These are phyloP conservation scores for Caerostris extrusa DNA, from an alignment of 1,140 invertebrate species.

Conservation along the genomic window DNA sequence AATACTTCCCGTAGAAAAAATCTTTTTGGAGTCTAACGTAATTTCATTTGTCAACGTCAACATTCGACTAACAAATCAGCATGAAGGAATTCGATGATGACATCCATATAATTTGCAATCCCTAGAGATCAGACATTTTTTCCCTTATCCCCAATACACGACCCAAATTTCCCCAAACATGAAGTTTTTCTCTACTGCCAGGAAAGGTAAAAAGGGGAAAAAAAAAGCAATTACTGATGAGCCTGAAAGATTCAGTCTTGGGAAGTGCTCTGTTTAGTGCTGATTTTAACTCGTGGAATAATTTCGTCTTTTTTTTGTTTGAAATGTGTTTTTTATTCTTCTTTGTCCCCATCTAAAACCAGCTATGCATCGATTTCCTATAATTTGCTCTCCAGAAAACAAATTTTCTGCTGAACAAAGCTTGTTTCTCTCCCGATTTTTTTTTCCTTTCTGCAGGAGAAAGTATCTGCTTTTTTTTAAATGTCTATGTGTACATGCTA, in stretches of 20 bases:
- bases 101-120: no score
- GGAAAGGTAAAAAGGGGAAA: background rate
- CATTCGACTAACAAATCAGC: no score
- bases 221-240: slow-evolving; percentile 38
- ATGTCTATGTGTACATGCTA: background rate
- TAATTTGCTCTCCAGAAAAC: slow-evolving; percentile 60
- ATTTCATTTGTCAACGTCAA: no score
- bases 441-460: background rate
- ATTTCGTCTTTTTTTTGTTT: background rate
- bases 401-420: slow-evolving; percentile 35
- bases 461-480: background rate
- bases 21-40: no score
- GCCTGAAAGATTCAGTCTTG: background rate
- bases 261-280: background rate
- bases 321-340: background rate
- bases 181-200: background rate
- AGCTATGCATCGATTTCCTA: slow-evolving; percentile 61
- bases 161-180: background rate
- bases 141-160: no score
- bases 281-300: background rate
- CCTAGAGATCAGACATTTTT: no score
- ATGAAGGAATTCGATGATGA: no score
- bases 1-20: no score
- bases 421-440: background rate
- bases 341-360: slow-evolving; percentile 24